Conservation (phyloP, 2,888 invertebrate genomes). For the Athalia cordata region DNA sequence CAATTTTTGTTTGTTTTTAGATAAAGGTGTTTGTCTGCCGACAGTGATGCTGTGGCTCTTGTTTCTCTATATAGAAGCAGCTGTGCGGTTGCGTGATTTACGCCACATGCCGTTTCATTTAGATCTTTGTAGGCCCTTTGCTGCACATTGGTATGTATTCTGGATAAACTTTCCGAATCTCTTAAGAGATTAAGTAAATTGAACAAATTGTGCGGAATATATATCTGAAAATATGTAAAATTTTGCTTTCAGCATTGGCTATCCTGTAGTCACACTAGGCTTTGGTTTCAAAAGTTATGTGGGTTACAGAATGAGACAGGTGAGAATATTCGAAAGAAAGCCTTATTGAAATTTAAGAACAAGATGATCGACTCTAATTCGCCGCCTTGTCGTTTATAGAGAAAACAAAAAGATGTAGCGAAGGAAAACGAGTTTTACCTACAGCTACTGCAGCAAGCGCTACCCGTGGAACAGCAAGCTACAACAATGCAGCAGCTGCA, state of each 20-base stretch:
- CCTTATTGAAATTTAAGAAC: too few relatives aligned
- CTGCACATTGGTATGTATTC: conserved; percentile 90
- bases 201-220: too few relatives aligned
- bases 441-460: conserved; percentile 92
- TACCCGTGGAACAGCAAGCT: conserved; percentile 82
- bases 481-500: conserved; percentile 60
- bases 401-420: conserved; percentile 94
- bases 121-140: conserved; percentile 95
- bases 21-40: conserved; percentile 95
- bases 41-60: conserved; percentile 95
- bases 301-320: conserved; percentile 89
- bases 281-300: conserved; percentile 96
- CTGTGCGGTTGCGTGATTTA: conserved; percentile 88
- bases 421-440: conserved; percentile 97
- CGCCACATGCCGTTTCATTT: conserved; percentile 89
- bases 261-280: conserved; percentile 96
- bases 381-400: conserved; percentile 74
- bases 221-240: too few relatives aligned
- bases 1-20: conserved; percentile 74
- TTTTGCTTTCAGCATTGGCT: conserved; percentile 83
- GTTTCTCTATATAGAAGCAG: conserved; percentile 95
- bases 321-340: conserved; percentile 59
- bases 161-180: too few relatives aligned
- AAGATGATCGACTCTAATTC: neutral
- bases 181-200: too few relatives aligned